Percentiles rank a stretch among this genome's conserved stretches.
phyloP scores from a whole-genome alignment of 2,797 vertebrate species.

The Gadopsis marmoratus region DNA sequence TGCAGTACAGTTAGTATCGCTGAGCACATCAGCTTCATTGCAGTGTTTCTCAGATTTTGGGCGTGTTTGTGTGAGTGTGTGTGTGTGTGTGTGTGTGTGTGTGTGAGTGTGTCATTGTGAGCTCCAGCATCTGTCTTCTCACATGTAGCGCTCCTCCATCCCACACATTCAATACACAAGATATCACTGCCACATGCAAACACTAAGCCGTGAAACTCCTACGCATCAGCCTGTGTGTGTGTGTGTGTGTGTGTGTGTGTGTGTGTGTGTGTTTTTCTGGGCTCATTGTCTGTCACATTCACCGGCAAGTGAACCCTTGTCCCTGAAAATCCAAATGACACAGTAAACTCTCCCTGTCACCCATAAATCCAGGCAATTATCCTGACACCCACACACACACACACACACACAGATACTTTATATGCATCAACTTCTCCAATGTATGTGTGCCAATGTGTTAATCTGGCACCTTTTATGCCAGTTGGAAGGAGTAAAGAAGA shows the following conservation, averaged over 20 bases:
- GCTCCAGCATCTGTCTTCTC: slow-evolving; percentile 60
- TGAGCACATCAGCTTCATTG: slow-evolving; percentile 61
- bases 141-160: slow-evolving; percentile 58
- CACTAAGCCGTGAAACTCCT: slow-evolving; percentile 57
- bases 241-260: slow-evolving; percentile 20
- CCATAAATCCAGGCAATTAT: slow-evolving; percentile 74
- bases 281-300: slow-evolving; percentile 67
- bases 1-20: slow-evolving; percentile 68
- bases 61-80: slow-evolving; percentile 25
- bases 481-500: slow-evolving; percentile 53
- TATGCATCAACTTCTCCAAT: slow-evolving; percentile 32
- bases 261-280: slow-evolving; percentile 26
- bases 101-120: slow-evolving; percentile 38
- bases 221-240: slow-evolving; percentile 33
- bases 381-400: slow-evolving; percentile 32
- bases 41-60: slow-evolving; percentile 63
- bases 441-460: slow-evolving; percentile 62
- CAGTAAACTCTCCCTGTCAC: slow-evolving; percentile 73
- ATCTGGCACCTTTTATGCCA: slow-evolving; percentile 60
- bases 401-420: slow-evolving; percentile 9
- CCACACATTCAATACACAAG: slow-evolving; percentile 57
- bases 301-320: slow-evolving; percentile 76
- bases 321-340: slow-evolving; percentile 75
- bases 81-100: slow-evolving; percentile 34
- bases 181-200: slow-evolving; percentile 56